Evolutionary conservation across 2,797 vertebrate genomes (phyloP).

Genomic region (Atherinosoma microstoma): DNA sequence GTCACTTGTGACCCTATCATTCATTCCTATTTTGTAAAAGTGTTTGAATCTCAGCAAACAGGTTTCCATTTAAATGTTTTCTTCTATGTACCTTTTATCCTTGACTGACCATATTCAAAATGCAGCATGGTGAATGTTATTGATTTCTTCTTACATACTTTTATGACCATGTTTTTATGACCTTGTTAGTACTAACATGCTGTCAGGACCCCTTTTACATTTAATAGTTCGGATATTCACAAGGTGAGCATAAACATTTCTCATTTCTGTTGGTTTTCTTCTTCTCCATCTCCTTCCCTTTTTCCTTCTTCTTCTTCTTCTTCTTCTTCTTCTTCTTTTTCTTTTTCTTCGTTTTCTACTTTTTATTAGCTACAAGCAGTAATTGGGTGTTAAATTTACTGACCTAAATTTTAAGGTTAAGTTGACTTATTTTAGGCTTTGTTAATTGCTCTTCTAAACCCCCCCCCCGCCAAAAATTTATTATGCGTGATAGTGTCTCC

Average conservation of each 20-base stretch:
- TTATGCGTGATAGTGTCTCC: not conserved
- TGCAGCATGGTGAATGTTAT: conserved; percentile 16
- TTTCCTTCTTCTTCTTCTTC: too few relatives aligned
- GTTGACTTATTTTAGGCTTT: not conserved
- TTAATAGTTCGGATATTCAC: not conserved
- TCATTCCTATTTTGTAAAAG: conserved; percentile 28
- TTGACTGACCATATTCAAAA: conserved; percentile 43
- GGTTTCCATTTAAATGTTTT: conserved; percentile 25
- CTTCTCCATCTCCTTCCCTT: not conserved
- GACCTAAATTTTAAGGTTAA: too few relatives aligned
- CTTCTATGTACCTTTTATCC: conserved; percentile 28
- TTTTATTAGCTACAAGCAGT: too few relatives aligned
- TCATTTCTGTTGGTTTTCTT: not conserved
- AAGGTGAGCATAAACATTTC: not conserved
- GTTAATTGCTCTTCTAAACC: not conserved
- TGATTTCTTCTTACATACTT: conserved; percentile 21
- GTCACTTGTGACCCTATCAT: conserved; percentile 21
- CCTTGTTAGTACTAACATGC: conserved; percentile 19
- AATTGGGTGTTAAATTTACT: too few relatives aligned
- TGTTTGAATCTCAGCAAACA: conserved; percentile 29
- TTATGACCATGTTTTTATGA: conserved; percentile 29
- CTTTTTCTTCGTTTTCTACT: too few relatives aligned
- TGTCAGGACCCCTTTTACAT: conserved; percentile 25
- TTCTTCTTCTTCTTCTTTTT: too few relatives aligned
- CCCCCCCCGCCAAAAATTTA: not conserved